phyloP scores from a whole-genome alignment of 2,888 invertebrate genomes.

The Ptychoptera contaminata region DNA sequence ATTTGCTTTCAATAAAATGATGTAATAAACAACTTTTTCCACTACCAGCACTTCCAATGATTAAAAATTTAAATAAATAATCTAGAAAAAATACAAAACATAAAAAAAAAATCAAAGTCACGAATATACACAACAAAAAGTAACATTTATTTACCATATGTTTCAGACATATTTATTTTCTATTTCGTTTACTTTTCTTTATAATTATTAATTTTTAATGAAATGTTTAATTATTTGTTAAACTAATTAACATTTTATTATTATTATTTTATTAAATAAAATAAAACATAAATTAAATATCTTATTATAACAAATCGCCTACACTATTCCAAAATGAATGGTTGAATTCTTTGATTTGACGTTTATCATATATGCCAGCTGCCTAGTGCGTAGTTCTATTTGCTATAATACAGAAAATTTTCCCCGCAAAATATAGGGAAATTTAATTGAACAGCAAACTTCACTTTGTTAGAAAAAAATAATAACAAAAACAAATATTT shows the following conservation, averaged over 20 bases:
- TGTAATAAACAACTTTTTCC: slow-evolving; percentile 72
- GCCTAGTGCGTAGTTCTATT: neutral
- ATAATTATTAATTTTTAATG: neutral
- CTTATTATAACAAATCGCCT: too few species aligned
- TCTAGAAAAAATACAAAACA: slow-evolving; percentile 35
- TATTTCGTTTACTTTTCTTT: neutral
- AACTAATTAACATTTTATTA: neutral
- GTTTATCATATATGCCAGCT: neutral
- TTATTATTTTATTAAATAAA: neutral
- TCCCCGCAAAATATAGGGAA: too few species aligned
- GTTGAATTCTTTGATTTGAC: neutral
- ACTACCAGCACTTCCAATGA: slow-evolving; percentile 71
- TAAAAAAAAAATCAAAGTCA: neutral
- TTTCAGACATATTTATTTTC: slow-evolving; percentile 13
- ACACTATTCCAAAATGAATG: too few species aligned
- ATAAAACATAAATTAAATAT: too few species aligned
- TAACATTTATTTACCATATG: slow-evolving; percentile 12
- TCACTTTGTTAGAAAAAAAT: too few species aligned
- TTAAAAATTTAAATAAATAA: slow-evolving; percentile 71
- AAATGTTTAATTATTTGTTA: neutral
- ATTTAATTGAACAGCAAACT: too few species aligned
- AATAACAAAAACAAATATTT: too few species aligned
- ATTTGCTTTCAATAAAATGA: slow-evolving; percentile 74
- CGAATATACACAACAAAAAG: slow-evolving; percentile 4
- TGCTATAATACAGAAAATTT: too few species aligned